Base-by-base conservation (phyloP, 1,140 invertebrate genomes). In the Agrypnia vestita region DNA sequence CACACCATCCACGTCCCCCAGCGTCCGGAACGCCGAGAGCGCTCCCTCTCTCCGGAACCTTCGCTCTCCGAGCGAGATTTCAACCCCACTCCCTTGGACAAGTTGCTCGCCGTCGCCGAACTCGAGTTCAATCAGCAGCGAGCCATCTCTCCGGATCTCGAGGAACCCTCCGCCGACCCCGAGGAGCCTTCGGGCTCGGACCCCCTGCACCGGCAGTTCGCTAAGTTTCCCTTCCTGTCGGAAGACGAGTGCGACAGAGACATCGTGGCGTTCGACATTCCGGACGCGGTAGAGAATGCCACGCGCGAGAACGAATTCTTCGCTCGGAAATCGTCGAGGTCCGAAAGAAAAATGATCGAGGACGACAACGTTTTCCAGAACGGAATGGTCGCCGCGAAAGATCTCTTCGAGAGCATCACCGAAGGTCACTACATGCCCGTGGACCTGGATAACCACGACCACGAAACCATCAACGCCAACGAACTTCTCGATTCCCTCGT, bases 401-500 rank as follows among this genome's bases (percentile, higher is more conserved):
- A 89, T 76, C 85, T 90, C 71, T 89, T 90, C 73, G 89, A 90
- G 64, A 88, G 87, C n/a, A 89, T 90, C 35, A 88, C 87, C 67
- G 88, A 89, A 80, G 86, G 86, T 10, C 88, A 89, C 77, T 90
- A 90, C 74, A 76, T 89, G 55, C 88, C 88, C n/a, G 87, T 85
- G 9, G 87, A 88, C 69, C 77, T 88, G 15, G 87, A 91, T 61
- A 85, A 90, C n/a, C 87, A 89, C 55, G 89, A 89, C 43, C 90
- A 90, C 78, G 90, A 91, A 78, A 86, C 85, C 13, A 88, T 86
- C 79, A 86, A 80, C 62, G 87, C 86, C 7, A 84, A 86, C 17
- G 90, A 90, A 35, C 83, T 92, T 59, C 85, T 92, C 0, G 91
- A 92, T 81, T 91, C 91, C 0, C 84, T 92, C 47, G 90, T 92